Evolutionary conservation across 2,113 vertebrate species (phyloP), one percentile per base, ranked within the genome.

Genomic region (Turdus rufiventris): DNA sequence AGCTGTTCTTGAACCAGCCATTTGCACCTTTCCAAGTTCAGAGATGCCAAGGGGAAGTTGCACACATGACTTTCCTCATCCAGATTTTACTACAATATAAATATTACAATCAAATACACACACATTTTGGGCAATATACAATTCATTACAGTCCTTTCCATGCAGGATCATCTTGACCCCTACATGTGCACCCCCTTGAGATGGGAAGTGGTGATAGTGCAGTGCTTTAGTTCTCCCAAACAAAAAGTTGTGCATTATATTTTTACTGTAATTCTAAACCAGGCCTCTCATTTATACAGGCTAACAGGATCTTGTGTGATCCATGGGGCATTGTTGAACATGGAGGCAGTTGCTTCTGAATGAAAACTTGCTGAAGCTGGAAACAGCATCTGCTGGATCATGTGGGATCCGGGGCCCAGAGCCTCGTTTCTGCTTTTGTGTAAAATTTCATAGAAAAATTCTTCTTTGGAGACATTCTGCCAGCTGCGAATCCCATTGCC

Each of bases 201-300:
- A 12, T 47, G 58, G 48, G 33, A 89, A 60, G 4, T 19, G 7
- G 38, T 58, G 34, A 9, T 24, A 50, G 2, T n/a, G 40, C 58
- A 38, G 25, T 12, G 45, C 42, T 78, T 68, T 57, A 85, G 24
- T n/a, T 76, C 33, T 84, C 18, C 53, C 61, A 51, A 8, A 36
- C 31, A 26, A 38, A 67, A 68, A 82, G 24, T 23, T 63, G 25
- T 87, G 33, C 54, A 1, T 34, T 92, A 9, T 78, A 31, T 61
- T 89, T 88, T 77, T 53, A 12, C 72, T 90, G 42, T 94, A 61
- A 81, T 74, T 95, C 93, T 94, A 92, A 96, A 94, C 53, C n/a
- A 33, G 93, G 96, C 90, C 92, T 96, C 85, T 96, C 88, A 86
- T 96, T 96, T 88, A 86, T 80, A 84, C 95, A 96, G 94, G 94